Base-by-base conservation (phyloP, 2,113 vertebrate genomes). In the Entosphenus tridentatus region DNA sequence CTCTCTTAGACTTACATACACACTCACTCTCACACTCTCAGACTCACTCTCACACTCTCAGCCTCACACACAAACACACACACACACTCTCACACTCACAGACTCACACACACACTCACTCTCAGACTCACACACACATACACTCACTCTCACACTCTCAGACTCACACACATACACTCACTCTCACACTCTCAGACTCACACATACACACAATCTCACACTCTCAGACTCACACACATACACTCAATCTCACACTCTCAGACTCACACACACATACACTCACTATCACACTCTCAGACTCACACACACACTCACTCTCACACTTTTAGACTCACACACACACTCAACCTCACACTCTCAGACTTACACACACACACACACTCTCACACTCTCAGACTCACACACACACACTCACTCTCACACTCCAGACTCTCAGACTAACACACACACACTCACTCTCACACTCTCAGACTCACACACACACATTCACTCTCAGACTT, bases 1-100 rank as follows among this genome's bases (percentile, higher is more conserved):
- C 58, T 72, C 18, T 72, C 74, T 77, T 72, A 74, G 71, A 72
- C 72, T 72, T 70, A 71, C 71, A 57, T 2, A 18, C 18, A 18
- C 18, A 18, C 18, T 18, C 18, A 18, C 18, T 18, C 18, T 18
- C 18, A 18, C 18, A 18, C 18, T 18, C 18, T 18, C 18, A 18
- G 18, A 18, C 18, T 18, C 18, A 18, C 69, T 65, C 72, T 18
- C 71, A 57, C 68, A 56, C 57, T 18, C n/a, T 67, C 58, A 67
- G 68, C 6, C 8, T 69, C 69, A 73, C 71, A 72, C 58, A 71
- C 72, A 68, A 2, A 55, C 70, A 3, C 3, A 21, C 21, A n/a
- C 8, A 55, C 70, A 3, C 3, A 21, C 21, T 21, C 21, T 21
- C 21, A 21, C 21, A 21, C 21, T 21, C 21, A 3, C 21, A 21